These are phyloP conservation scores for Corydoras maculifer DNA, from an alignment of 2,113 vertebrate genomes.

Conservation along the genomic window DNA sequence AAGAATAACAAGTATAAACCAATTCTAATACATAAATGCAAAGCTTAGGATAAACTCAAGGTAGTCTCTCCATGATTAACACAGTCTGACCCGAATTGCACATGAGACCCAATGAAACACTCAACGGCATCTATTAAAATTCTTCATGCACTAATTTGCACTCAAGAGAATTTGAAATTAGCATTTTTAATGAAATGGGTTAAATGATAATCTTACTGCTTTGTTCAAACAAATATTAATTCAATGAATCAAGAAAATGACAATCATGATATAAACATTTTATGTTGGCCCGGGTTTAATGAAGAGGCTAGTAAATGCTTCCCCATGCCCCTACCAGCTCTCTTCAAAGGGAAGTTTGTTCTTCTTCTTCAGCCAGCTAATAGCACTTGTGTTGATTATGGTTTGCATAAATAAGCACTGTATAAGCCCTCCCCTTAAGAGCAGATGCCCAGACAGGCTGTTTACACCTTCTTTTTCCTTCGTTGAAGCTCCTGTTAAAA, in stretches of 20 bases:
- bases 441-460: slow-evolving; percentile 3
- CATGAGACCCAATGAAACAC: background rate
- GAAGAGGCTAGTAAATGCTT: background rate
- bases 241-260: background rate
- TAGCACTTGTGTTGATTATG: slow-evolving; percentile 28
- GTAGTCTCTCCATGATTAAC: no score
- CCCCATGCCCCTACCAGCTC: slow-evolving; percentile 1
- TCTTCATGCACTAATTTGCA: background rate
- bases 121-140: background rate
- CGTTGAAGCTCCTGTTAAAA: background rate
- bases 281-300: background rate
- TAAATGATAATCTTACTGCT: no score
- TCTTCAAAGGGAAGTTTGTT: slow-evolving; percentile 11
- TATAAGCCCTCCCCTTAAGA: background rate
- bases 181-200: background rate
- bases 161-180: background rate
- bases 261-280: background rate
- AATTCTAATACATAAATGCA: no score
- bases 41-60: no score
- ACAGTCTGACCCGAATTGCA: no score
- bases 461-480: slow-evolving; percentile 18
- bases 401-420: background rate
- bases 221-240: background rate
- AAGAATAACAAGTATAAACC: no score
- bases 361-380: slow-evolving; percentile 6